Evolutionary conservation across 2,797 vertebrate genomes (phyloP), one percentile per base, ranked within the genome.

Genomic region (Coranthus polyacanthus): DNA sequence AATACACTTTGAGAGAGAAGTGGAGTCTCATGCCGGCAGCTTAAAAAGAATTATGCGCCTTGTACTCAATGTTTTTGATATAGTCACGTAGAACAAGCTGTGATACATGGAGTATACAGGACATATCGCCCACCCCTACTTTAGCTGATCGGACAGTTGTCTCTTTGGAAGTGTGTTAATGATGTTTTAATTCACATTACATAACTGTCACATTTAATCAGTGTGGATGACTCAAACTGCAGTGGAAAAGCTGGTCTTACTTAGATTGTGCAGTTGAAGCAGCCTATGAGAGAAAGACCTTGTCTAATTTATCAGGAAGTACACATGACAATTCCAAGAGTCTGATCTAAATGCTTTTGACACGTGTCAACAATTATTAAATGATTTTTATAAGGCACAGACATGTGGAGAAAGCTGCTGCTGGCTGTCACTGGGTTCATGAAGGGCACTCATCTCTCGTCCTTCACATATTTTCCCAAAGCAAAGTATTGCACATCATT

Each of bases 261-360:
- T n/a, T n/a, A n/a, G n/a, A 5, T 11, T 12, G 3, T 38, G 70
- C 9, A n/a, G 20, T 38, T 42, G 21, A 56, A 42, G 15, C 37
- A 55, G 51, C 21, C 46, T 21, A 1, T 29, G 22, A 68, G 24
- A 47, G 39, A 47, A 59, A 22, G 17, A 38, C 41, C 9, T 12
- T 2, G 29, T 60, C 34, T 38, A 20, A 55, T 57, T 16, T 63
- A 2, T 16, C 12, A n/a, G n/a, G n/a, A n/a, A 21, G 17, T 1
- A 20, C 75, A 71, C 0, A 3, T 45, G 15, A 37, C 20, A 51
- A 54, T 55, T 67, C 12, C 3, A 17, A 32, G 17, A 24, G 36
- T 68, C 44, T 75, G 72, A 70, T 29, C 3, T 58, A 22, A 74
- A 54, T 53, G 57, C 41, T 63, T 66, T 22, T 75, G 80, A 69